phyloP scores from a whole-genome alignment of 2,113 vertebrate genomes.

The Elachura formosa region DNA sequence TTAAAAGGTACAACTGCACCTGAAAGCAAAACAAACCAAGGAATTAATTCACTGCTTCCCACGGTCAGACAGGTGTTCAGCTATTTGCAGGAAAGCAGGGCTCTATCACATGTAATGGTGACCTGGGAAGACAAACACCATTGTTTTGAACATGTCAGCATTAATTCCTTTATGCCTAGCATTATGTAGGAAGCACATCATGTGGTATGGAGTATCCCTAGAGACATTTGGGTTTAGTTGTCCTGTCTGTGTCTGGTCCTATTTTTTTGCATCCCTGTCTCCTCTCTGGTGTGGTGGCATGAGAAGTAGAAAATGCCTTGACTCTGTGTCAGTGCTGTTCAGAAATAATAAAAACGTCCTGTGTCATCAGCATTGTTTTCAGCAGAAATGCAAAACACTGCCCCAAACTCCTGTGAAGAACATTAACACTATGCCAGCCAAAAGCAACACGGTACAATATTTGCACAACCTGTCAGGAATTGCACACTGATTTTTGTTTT shows the following conservation, averaged over 20 bases:
- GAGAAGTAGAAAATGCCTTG: neutral
- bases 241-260: neutral
- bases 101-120: neutral
- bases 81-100: neutral
- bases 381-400: neutral
- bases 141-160: neutral
- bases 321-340: neutral
- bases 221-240: neutral
- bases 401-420: neutral
- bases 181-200: neutral
- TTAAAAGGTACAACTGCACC: neutral
- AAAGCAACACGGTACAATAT: neutral
- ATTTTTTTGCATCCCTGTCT: neutral
- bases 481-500: fast-evolving
- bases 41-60: neutral
- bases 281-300: neutral
- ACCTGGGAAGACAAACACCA: neutral
- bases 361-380: neutral
- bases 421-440: neutral
- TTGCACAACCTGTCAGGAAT: neutral
- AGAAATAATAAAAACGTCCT: neutral
- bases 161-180: neutral
- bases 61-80: neutral
- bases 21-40: neutral
- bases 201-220: too few species aligned